These are phyloP conservation scores for Psittacara wagleri DNA, from an alignment of 2,113 vertebrate genomes.

Conservation along the genomic window DNA sequence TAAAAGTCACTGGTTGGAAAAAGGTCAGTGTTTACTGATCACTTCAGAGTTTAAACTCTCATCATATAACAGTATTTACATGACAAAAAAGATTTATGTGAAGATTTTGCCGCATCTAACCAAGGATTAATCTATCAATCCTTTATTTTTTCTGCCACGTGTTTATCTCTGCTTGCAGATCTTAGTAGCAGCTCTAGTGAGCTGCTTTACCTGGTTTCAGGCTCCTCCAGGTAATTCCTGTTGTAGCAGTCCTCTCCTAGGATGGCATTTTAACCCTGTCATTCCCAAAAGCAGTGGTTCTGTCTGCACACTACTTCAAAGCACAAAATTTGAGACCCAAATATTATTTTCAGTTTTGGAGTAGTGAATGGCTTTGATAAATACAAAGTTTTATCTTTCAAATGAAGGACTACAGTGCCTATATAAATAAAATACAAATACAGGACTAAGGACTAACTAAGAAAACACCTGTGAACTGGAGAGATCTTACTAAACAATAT, in stretches of 20 bases:
- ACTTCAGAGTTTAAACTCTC: not conserved
- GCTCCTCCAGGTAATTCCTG: not conserved
- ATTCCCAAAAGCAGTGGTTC: not conserved
- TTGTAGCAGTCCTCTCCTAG: conserved; percentile 1
- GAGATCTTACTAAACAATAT: not conserved
- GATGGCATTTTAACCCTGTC: not conserved
- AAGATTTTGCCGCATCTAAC: not conserved
- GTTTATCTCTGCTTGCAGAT: not conserved
- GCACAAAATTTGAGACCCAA: not conserved
- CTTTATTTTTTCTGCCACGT: not conserved
- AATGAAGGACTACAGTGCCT: not conserved
- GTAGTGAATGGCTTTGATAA: not conserved
- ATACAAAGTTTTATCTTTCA: not conserved
- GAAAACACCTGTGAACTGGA: not conserved
- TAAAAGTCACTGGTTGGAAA: not conserved
- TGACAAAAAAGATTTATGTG: not conserved
- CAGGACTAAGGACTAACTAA: not conserved
- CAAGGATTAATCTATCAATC: not conserved
- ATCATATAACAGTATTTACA: not conserved
- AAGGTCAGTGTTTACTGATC: not conserved
- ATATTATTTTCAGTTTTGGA: not conserved
- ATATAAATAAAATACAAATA: not conserved
- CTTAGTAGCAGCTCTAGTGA: not conserved
- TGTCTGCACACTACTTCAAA: not conserved
- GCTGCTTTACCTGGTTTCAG: not conserved